phyloP scores from a whole-genome alignment of 2,113 vertebrate species.

The Phalacrocorax pelagicus region DNA sequence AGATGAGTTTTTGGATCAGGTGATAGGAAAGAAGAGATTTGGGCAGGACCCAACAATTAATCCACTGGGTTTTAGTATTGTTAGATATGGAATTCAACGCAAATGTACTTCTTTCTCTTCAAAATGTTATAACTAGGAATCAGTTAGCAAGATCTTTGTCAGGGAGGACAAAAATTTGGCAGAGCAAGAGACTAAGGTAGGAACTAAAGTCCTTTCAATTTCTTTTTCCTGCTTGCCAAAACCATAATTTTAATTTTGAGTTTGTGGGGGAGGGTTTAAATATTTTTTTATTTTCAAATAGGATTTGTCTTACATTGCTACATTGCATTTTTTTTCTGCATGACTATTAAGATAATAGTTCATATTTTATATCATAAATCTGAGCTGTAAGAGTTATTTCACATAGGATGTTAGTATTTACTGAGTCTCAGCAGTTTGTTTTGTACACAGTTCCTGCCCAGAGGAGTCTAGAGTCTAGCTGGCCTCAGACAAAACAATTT shows the following conservation, averaged over 20 bases:
- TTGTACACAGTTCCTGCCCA: neutral
- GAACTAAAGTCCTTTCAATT: neutral
- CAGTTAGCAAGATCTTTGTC: neutral
- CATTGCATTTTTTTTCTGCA: neutral
- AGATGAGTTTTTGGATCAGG: neutral
- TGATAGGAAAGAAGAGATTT: neutral
- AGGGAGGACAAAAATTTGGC: neutral
- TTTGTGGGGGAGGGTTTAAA: neutral
- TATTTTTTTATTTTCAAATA: neutral
- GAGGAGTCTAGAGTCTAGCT: neutral
- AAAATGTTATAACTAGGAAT: neutral
- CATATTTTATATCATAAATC: neutral
- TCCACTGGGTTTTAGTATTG: neutral
- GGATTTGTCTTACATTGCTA: neutral
- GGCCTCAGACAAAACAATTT: neutral
- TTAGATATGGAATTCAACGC: neutral
- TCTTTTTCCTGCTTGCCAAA: neutral
- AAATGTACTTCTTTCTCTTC: neutral
- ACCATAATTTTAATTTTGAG: neutral
- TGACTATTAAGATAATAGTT: neutral
- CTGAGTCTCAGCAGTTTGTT: neutral
- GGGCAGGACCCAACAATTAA: neutral
- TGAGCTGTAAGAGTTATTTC: neutral
- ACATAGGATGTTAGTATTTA: neutral
- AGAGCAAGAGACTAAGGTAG: neutral